Evolutionary conservation across 2,888 invertebrate species (phyloP).

Genomic region (Chrysopilus asiliformis): DNA sequence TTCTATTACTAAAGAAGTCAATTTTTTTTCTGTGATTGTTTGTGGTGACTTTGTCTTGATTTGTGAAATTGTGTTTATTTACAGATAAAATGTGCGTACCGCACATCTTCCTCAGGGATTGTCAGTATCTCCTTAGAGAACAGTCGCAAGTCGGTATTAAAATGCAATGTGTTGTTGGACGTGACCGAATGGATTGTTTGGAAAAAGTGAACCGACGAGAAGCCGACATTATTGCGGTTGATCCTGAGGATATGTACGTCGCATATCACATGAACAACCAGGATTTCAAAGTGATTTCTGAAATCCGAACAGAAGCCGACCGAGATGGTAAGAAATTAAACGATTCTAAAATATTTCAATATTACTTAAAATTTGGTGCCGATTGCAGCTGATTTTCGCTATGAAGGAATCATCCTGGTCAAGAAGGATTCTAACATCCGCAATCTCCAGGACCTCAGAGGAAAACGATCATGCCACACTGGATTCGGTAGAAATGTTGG

Average conservation of each 20-base stretch:
- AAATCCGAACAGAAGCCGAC: slow-evolving; percentile 63
- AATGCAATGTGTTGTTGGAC: slow-evolving; percentile 59
- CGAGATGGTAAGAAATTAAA: slow-evolving; percentile 53
- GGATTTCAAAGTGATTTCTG: slow-evolving; percentile 61
- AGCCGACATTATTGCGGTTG: slow-evolving; percentile 70
- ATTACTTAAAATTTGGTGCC: slow-evolving; percentile 11
- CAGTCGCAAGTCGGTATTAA: slow-evolving; percentile 34
- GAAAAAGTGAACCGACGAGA: slow-evolving; percentile 57
- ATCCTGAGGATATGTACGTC: slow-evolving; percentile 81
- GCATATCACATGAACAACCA: slow-evolving; percentile 57
- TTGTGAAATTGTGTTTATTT: slow-evolving; percentile 13
- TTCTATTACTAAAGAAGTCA: no score
- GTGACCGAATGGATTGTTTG: slow-evolving; percentile 68
- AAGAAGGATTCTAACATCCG: slow-evolving; percentile 59
- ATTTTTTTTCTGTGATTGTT: no score
- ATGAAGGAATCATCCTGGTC: slow-evolving; percentile 69
- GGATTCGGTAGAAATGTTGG: slow-evolving; percentile 80
- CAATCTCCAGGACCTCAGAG: slow-evolving; percentile 52
- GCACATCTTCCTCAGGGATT: slow-evolving; percentile 45
- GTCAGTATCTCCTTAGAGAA: slow-evolving; percentile 39
- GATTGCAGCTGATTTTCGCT: slow-evolving; percentile 57
- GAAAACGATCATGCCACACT: slow-evolving; percentile 74
- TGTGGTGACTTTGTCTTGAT: not conserved
- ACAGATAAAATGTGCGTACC: slow-evolving; percentile 67
- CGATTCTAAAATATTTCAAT: no score